Percentiles rank a stretch among this genome's conserved stretches.
Evolutionary conservation across 2,888 invertebrate species (phyloP).

Genomic region (Microctonus aethiopoides): DNA sequence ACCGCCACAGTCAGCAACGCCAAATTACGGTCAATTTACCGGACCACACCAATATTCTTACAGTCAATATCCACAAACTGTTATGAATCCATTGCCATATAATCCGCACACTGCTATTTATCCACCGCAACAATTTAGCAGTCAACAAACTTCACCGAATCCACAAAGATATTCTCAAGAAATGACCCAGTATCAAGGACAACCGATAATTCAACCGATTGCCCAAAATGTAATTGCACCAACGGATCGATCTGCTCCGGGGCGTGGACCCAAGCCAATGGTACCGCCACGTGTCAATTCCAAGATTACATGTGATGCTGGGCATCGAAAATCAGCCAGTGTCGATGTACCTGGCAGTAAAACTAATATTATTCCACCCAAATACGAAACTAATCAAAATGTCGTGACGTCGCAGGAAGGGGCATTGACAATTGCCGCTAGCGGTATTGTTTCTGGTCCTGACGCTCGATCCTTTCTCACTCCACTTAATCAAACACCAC

Average conservation of each 20-base stretch:
- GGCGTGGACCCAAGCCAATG: constrained; percentile 62
- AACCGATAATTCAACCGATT: constrained; percentile 63
- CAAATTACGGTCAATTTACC: constrained; percentile 49
- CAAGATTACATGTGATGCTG: constrained; percentile 62
- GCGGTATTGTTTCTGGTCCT: constrained; percentile 37
- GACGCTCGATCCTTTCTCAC: constrained; percentile 54
- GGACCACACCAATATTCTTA: constrained; percentile 57
- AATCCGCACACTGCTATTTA: constrained; percentile 56
- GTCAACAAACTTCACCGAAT: constrained; percentile 59
- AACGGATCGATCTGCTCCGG: constrained; percentile 51
- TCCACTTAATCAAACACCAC: constrained; percentile 58
- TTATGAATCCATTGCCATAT: constrained; percentile 60
- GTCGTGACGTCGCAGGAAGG: constrained; percentile 46
- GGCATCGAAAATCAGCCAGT: constrained; percentile 56
- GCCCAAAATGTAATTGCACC: constrained; percentile 58
- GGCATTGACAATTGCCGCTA: constrained; percentile 43
- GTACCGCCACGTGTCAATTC: constrained; percentile 63
- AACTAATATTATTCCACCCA: constrained; percentile 29
- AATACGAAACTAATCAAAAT: constrained; percentile 38
- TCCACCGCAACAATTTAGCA: constrained; percentile 51
- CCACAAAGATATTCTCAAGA: constrained; percentile 63
- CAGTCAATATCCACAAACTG: constrained; percentile 60
- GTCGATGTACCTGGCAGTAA: constrained; percentile 47
- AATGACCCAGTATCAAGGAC: constrained; percentile 59
- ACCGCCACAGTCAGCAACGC: constrained; percentile 46